Evolutionary conservation across 2,797 vertebrate genomes (phyloP).

Genomic region (Pantherophis alleghaniensis): DNA sequence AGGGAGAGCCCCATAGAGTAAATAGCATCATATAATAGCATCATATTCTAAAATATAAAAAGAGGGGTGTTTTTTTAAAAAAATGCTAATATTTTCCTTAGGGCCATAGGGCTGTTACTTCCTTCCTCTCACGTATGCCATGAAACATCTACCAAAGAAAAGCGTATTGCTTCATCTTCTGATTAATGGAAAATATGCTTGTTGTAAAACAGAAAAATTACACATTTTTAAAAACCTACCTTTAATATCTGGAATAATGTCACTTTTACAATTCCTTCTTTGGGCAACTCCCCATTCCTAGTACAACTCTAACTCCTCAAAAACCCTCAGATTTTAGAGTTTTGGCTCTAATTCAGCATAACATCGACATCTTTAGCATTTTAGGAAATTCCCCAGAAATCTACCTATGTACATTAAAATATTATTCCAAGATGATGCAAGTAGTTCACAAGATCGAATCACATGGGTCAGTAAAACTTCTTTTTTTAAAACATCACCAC

Average conservation of each 20-base stretch:
- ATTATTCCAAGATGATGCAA: neutral
- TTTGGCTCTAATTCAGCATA: neutral
- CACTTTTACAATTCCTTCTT: neutral
- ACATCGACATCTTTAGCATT: neutral
- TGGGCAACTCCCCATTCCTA: neutral
- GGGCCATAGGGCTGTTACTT: neutral
- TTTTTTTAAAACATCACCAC: neutral
- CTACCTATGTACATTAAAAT: neutral
- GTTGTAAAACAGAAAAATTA: neutral
- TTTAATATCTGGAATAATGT: neutral
- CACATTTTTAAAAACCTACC: neutral
- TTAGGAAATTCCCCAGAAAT: neutral
- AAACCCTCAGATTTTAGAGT: neutral
- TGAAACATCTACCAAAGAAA: neutral
- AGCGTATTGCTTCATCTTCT: neutral
- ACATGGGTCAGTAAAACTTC: neutral
- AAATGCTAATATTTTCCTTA: neutral
- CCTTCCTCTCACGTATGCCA: neutral
- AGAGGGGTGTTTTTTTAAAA: neutral
- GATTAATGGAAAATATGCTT: neutral
- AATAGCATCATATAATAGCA: neutral
- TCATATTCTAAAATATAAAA: neutral
- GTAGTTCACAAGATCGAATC: neutral
- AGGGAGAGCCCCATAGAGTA: neutral
- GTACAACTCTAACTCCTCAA: neutral